Base-by-base conservation (phyloP, 2,888 invertebrate species). In the Bombylius discolor region DNA sequence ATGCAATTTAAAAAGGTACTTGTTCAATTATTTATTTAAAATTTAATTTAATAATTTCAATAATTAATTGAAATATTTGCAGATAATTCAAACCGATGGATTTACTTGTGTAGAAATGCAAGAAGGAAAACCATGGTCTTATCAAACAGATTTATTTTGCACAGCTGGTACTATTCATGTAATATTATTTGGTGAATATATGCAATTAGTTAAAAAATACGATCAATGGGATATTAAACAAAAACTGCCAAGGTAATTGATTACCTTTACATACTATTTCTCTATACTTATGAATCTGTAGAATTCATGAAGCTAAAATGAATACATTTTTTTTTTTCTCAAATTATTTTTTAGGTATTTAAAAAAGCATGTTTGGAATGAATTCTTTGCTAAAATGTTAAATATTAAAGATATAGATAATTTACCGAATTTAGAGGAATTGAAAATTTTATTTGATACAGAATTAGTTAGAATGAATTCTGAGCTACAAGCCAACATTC, bases 111-210 rank as follows among this genome's bases (percentile, higher is more conserved):
- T 87, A 57, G 96, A 97, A 77, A 97, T 97, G 96, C 81, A 83
- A 66, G 91, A 92, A 68, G 84, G 87, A 23, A 81, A 85, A 63
- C 89, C 91, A 0, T 97, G 97, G 97, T 95, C 89, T 14, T 95
- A 90, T 70, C 94, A 96, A 76, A 93, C 92, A 13, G 96, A 97
- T 77, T 77, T 90, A 65, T 96, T 88, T 74, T 95, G 95, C 66
- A 78, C 94, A 61, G 91, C 91, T 53, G 92, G 90, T 39, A 89
- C 91, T 4, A 84, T 92, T 60, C 90, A 95, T 70, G 89, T 91
- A 51, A 79, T 96, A 68, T 75, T 94, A 33, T 88, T 92, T 75
- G 89, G 90, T 54, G 87, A 87, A 68, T 96, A 96, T 70, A 94
- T 96, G 87, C 86, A 89, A 67, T 81, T 87, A 39, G 79, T 80